Evolutionary conservation across 2,113 vertebrate species (phyloP).

Genomic region (Mixornis gularis): DNA sequence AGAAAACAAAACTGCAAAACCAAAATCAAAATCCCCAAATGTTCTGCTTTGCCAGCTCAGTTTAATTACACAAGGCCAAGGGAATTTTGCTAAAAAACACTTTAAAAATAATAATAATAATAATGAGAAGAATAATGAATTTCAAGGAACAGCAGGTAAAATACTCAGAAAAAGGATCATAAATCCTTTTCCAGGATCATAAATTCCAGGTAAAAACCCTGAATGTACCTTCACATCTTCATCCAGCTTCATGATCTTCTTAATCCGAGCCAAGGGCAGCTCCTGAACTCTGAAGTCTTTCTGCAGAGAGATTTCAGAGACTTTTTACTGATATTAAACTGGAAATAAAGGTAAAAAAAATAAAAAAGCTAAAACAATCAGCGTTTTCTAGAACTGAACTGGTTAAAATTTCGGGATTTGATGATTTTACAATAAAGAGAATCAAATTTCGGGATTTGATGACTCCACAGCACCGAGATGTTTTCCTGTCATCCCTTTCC

Average conservation of each 20-base stretch:
- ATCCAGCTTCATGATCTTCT: conserved; percentile 99
- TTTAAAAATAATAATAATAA: neutral
- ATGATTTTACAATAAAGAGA: too few species aligned
- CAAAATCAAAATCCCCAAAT: neutral
- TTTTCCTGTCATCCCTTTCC: neutral
- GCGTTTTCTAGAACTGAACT: neutral
- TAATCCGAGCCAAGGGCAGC: conserved; percentile 94
- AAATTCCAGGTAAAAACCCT: neutral
- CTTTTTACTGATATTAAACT: neutral
- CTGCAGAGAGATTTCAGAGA: conserved; percentile 71
- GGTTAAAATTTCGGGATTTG: neutral
- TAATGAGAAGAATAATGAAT: neutral
- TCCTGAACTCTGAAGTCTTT: conserved; percentile 98
- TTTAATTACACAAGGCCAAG: neutral
- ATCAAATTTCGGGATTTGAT: neutral
- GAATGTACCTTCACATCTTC: conserved; percentile 92
- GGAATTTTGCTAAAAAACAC: neutral
- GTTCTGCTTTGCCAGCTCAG: neutral
- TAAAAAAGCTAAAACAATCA: neutral
- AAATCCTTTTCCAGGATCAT: neutral
- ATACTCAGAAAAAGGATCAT: neutral
- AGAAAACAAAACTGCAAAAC: neutral
- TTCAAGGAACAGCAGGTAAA: neutral
- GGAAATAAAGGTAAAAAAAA: neutral
- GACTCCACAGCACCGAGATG: rapidly evolving